These are phyloP conservation scores for Dendropsophus ebraccatus DNA, from an alignment of 2,113 vertebrate genomes.

Conservation along the genomic window DNA sequence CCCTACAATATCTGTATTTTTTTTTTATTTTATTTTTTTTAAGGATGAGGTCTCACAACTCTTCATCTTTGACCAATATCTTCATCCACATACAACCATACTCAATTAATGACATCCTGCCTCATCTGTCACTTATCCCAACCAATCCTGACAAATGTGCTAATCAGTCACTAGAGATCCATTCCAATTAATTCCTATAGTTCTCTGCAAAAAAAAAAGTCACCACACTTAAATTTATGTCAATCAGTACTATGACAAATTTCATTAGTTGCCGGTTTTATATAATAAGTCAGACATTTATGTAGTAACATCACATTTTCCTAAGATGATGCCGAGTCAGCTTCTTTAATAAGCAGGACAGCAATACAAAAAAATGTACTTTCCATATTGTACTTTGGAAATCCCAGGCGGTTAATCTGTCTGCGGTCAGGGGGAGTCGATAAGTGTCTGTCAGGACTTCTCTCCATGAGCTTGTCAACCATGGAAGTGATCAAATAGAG, in stretches of 20 bases:
- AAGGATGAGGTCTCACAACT: not conserved
- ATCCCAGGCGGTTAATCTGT: constrained; percentile 20
- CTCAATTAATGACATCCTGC: not conserved
- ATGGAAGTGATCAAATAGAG: constrained; percentile 38
- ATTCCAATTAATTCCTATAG: not conserved
- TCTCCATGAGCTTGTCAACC: constrained; percentile 42
- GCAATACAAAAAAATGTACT: not conserved
- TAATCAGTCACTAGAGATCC: not conserved
- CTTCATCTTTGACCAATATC: not conserved
- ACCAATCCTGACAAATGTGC: not conserved
- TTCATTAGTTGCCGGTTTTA: not conserved
- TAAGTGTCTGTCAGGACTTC: constrained; percentile 41
- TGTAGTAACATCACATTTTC: constrained; percentile 14
- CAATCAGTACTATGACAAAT: constrained; percentile 16
- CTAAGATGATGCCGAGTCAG: constrained; percentile 7
- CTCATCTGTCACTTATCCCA: not conserved
- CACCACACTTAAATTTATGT: not conserved
- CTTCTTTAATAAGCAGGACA: constrained; percentile 12
- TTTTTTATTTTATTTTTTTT: not conserved
- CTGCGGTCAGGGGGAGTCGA: constrained; percentile 39
- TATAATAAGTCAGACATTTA: constrained; percentile 3
- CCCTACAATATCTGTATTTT: not conserved
- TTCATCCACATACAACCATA: not conserved
- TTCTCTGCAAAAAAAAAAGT: not conserved
- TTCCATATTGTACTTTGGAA: constrained; percentile 15